phyloP scores from a whole-genome alignment of 2,888 invertebrate species.

The Aethes cnicana region DNA sequence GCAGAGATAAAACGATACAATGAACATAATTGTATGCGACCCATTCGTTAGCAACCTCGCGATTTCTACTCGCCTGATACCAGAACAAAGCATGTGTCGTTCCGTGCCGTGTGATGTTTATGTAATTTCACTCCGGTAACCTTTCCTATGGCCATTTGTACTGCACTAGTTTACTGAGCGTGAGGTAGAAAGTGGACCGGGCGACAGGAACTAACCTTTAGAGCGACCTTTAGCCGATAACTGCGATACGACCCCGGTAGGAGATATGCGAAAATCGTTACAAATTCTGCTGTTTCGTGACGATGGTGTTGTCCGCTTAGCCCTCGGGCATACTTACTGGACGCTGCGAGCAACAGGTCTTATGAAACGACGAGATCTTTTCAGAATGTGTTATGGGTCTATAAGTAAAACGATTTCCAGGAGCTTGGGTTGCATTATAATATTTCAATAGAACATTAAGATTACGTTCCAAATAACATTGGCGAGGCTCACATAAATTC shows the following conservation, averaged over 20 bases:
- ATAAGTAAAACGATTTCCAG: too few species aligned
- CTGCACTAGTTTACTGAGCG: constrained; percentile 70
- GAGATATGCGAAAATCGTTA: constrained; percentile 62
- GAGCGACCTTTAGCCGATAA: constrained; percentile 67
- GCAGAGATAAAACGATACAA: constrained; percentile 2
- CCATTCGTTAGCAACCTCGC: constrained; percentile 14
- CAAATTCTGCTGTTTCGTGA: constrained; percentile 53
- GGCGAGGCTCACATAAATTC: neutral
- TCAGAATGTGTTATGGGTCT: too few species aligned
- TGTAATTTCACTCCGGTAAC: constrained; percentile 37
- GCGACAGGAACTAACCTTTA: constrained; percentile 75
- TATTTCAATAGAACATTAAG: too few species aligned
- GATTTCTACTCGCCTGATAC: constrained; percentile 21
- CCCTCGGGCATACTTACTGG: constrained; percentile 24
- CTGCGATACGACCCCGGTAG: constrained; percentile 63
- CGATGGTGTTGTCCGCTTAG: constrained; percentile 24
- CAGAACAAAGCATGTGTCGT: constrained; percentile 30
- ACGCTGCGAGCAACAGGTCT: constrained; percentile 23
- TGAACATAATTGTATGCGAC: constrained; percentile 7
- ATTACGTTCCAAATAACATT: neutral
- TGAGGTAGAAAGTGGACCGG: constrained; percentile 67
- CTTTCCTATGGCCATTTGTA: constrained; percentile 46
- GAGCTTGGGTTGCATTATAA: too few species aligned
- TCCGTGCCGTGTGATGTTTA: constrained; percentile 28
- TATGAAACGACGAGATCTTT: constrained; percentile 14